A percentile compares a stretch with the other conserved stretches of the same genome.
Evolutionary conservation across 2,888 invertebrate species (phyloP).

Genomic region (Ectropis crepuscularia): DNA sequence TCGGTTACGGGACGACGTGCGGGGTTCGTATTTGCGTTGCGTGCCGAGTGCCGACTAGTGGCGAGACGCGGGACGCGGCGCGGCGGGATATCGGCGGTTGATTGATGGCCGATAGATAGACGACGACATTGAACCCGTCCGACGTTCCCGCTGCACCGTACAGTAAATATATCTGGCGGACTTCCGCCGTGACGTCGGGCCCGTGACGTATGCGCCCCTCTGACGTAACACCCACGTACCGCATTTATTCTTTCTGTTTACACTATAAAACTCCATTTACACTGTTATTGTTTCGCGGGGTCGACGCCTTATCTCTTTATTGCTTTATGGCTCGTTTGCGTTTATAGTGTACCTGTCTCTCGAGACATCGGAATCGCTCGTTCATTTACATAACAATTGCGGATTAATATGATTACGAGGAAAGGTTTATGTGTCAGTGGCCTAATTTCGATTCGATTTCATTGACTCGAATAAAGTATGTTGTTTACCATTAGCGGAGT

Average conservation of each 20-base stretch:
- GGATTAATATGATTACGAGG: slow-evolving; percentile 40
- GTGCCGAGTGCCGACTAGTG: slow-evolving; percentile 28
- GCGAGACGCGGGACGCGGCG: slow-evolving; percentile 37
- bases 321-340: slow-evolving; percentile 67
- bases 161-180: slow-evolving; percentile 78
- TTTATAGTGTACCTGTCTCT: slow-evolving; percentile 57
- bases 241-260: slow-evolving; percentile 79
- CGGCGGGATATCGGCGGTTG: slow-evolving; percentile 54
- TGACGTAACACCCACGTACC: slow-evolving; percentile 74
- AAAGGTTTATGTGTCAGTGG: slow-evolving; percentile 16
- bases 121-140: slow-evolving; percentile 81
- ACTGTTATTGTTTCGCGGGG: slow-evolving; percentile 77
- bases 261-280: slow-evolving; percentile 80
- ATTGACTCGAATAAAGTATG: slow-evolving; percentile 18
- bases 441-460: slow-evolving; percentile 18
- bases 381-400: slow-evolving; percentile 38
- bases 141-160: slow-evolving; percentile 50
- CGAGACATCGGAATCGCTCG: slow-evolving; percentile 40
- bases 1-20: slow-evolving; percentile 3
- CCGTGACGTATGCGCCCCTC: slow-evolving; percentile 61
- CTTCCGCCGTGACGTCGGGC: slow-evolving; percentile 80
- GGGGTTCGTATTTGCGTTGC: slow-evolving; percentile 31
- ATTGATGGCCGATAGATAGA: slow-evolving; percentile 82
- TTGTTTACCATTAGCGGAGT: slow-evolving; percentile 33
- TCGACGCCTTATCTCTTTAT: slow-evolving; percentile 79